These are phyloP conservation scores for Amazona guildingii DNA, from an alignment of 2,113 vertebrate species.

Conservation along the genomic window DNA sequence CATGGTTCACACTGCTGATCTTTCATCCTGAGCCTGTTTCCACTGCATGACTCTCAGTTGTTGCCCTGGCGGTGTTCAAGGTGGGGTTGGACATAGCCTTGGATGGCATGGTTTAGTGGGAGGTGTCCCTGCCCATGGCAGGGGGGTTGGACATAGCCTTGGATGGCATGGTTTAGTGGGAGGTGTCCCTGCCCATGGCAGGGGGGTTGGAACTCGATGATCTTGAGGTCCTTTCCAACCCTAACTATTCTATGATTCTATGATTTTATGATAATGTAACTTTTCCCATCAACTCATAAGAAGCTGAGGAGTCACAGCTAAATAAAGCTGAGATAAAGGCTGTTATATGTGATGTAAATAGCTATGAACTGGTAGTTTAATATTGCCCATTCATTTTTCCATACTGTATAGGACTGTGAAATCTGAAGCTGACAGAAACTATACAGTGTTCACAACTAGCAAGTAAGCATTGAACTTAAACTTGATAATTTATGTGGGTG, in stretches of 20 bases:
- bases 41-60: not conserved
- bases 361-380: constrained; percentile 6
- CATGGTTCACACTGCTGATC: not conserved
- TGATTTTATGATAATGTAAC: not conserved
- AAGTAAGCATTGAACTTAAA: not conserved
- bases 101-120: too few species aligned
- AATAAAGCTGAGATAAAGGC: not conserved
- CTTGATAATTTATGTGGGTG: not conserved
- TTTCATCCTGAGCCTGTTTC: not conserved
- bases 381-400: not conserved
- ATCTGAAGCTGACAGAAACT: not conserved
- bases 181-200: too few species aligned
- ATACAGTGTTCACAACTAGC: not conserved
- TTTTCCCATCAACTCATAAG: not conserved
- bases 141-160: too few species aligned
- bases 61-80: not conserved
- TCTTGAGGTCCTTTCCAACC: too few species aligned
- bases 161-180: too few species aligned
- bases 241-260: too few species aligned
- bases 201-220: too few species aligned
- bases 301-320: not conserved
- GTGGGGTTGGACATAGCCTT: too few species aligned
- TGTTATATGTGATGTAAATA: not conserved
- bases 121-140: too few species aligned
- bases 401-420: not conserved